Evolutionary conservation across 1,140 invertebrate genomes (phyloP).

Genomic region (Drosophila rhopaloa): DNA sequence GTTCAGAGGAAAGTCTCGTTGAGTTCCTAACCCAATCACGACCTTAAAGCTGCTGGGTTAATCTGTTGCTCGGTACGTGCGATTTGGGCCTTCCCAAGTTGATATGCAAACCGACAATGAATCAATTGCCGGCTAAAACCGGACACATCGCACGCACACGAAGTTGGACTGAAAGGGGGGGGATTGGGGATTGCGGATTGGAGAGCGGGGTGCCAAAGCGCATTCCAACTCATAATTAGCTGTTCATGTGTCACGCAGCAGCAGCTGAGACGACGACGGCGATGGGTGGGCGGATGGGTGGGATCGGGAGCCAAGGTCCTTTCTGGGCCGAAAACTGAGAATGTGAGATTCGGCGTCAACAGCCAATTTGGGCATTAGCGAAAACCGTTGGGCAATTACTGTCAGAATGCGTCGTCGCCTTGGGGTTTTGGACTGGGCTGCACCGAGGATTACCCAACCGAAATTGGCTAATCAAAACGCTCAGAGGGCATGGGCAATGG

Average conservation of each 20-base stretch:
- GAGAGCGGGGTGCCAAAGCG: conserved; percentile 18
- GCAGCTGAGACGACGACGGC: conserved; percentile 18
- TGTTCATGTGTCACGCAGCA: conserved; percentile 67
- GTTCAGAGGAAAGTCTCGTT: background rate
- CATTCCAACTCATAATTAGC: conserved; percentile 67
- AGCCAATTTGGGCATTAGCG: conserved; percentile 82
- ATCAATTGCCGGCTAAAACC: conserved; percentile 55
- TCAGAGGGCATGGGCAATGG: conserved; percentile 35
- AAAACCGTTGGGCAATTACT: conserved; percentile 80
- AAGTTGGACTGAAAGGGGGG: background rate
- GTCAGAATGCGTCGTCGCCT: conserved; percentile 60
- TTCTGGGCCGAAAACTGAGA: conserved; percentile 38
- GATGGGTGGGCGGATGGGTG: conserved; percentile 1
- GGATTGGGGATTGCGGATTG: background rate
- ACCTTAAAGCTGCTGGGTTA: conserved; percentile 23
- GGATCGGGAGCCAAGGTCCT: conserved; percentile 11
- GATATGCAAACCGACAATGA: conserved; percentile 60
- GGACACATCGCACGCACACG: conserved; percentile 18
- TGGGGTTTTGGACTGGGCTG: conserved; percentile 17
- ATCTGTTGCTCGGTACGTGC: conserved; percentile 24
- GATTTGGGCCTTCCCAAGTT: conserved; percentile 14
- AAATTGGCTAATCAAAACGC: conserved; percentile 69
- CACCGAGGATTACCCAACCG: conserved; percentile 49
- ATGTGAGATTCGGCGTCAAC: conserved; percentile 75
- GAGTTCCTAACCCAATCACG: background rate